Base-by-base conservation (phyloP, 92 coral and sea anemone genomes). In the Paramuricea clavata region DNA sequence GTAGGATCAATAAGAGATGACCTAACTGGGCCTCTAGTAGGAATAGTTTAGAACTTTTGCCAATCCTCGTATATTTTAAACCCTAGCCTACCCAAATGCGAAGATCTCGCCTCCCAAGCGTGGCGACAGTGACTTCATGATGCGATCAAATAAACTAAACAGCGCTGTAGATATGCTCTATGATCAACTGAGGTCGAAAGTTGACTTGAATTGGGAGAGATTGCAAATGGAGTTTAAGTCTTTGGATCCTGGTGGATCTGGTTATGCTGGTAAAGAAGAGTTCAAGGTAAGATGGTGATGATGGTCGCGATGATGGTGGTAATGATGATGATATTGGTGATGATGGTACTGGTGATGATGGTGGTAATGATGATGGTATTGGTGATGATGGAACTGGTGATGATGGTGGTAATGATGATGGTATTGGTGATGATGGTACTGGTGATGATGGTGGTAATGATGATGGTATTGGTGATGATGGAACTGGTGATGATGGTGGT, bases 121-220 rank as follows among this genome's bases (percentile, higher is more conserved):
- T 56, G 99, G 99, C 27, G 99, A 97, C 76, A 89, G 92, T 33
- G 99, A 97, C 65, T 97, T 97, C 81, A 97, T 97, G 99, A 90
- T 97, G 98, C 90, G 99, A 25, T 97, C 99, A 52, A 97, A 97
- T 86, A 97, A 97, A 56, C 97, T 97, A 47, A 97, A 97, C 92
- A 97, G 99, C 49, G 99, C 93, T 2, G 93, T 94, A 36, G 97
- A 97, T 67, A 83, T 97, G 87, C 71, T 97, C 82, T 93, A 91
- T 49, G 98, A 97, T 44, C 94, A 94, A 74, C 94, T 97, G 28
- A 94, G 91, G 70, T 89, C 97, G 32, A 97, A 93, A 71, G 90
- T 97, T 49, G 99, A 94, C 81, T 90, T 86, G 25, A 84, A 94
- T 81, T 97, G 99, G 99, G 99, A 97, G 54, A 91, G 93, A 36